Percentiles rank a stretch among this genome's conserved stretches.
Evolutionary conservation across 2,888 invertebrate species (phyloP).

Genomic region (Helleia helle): DNA sequence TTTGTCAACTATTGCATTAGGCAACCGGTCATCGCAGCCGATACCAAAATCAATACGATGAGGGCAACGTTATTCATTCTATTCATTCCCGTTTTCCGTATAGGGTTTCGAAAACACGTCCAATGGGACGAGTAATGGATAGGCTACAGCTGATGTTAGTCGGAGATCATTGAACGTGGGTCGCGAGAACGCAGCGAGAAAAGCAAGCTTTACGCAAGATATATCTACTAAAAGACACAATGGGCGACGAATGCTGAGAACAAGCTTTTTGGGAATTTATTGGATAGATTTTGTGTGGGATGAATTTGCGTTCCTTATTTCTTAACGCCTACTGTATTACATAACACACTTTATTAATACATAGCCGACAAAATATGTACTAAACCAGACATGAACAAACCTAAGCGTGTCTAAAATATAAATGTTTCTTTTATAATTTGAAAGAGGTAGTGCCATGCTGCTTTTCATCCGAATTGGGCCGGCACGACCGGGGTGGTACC

Average conservation of each 20-base stretch:
- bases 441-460: no score
- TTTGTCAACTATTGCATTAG: slow-evolving; percentile 65
- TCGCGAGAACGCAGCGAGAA: slow-evolving; percentile 47
- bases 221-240: slow-evolving; percentile 65
- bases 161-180: slow-evolving; percentile 52
- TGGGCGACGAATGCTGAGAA: slow-evolving; percentile 64
- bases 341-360: slow-evolving; percentile 9
- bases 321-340: slow-evolving; percentile 26
- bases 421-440: no score
- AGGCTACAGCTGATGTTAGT: slow-evolving; percentile 31
- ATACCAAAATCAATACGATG: slow-evolving; percentile 35
- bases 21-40: slow-evolving; percentile 50
- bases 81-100: slow-evolving; percentile 43
- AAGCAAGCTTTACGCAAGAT: slow-evolving; percentile 58
- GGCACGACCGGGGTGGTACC: no score
- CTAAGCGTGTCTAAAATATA: no score
- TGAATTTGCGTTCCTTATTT: slow-evolving; percentile 45
- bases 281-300: slow-evolving; percentile 70
- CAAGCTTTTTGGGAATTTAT: slow-evolving; percentile 73
- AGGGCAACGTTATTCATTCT: slow-evolving; percentile 33
- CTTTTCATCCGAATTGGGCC: no score
- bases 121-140: slow-evolving; percentile 50
- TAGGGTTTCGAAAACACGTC: slow-evolving; percentile 40
- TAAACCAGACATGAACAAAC: no score
- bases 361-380: background rate